Evolutionary conservation across 2,797 vertebrate species (phyloP).

Genomic region (Bothrops alternatus): DNA sequence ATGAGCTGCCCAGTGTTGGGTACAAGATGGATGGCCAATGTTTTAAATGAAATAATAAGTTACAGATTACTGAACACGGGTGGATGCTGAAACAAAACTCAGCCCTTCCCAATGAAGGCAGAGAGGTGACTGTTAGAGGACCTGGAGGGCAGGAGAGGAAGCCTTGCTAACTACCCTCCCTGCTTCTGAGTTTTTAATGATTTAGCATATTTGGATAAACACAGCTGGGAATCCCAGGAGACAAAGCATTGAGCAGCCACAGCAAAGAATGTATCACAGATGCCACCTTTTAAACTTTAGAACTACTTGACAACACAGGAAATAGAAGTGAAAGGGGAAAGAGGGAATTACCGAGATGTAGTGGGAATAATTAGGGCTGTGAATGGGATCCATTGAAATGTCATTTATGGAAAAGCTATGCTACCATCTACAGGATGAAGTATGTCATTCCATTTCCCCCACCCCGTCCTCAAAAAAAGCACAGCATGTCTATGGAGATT

Average conservation of each 20-base stretch:
- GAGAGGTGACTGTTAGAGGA: background rate
- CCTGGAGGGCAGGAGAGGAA: background rate
- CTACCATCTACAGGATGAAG: conserved; percentile 63
- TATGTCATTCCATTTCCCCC: background rate
- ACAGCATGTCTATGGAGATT: background rate
- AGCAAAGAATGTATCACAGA: background rate
- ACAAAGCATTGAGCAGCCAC: background rate
- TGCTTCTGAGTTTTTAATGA: background rate
- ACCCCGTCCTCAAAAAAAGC: background rate
- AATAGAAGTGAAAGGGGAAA: background rate
- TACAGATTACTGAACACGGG: background rate
- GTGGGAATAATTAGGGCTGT: accelerated
- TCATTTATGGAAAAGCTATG: conserved; percentile 43
- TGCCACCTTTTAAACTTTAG: background rate
- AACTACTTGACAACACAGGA: background rate
- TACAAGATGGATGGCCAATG: background rate
- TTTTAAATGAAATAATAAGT: background rate
- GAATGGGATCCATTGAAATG: background rate
- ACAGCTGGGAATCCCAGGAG: background rate
- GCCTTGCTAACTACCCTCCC: background rate
- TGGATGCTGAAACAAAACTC: background rate
- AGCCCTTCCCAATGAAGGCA: background rate
- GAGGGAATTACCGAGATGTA: accelerated
- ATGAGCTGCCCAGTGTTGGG: background rate
- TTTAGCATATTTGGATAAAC: background rate